phyloP scores from a whole-genome alignment of 2,113 vertebrate species.

The Amblyopsis rosae region DNA sequence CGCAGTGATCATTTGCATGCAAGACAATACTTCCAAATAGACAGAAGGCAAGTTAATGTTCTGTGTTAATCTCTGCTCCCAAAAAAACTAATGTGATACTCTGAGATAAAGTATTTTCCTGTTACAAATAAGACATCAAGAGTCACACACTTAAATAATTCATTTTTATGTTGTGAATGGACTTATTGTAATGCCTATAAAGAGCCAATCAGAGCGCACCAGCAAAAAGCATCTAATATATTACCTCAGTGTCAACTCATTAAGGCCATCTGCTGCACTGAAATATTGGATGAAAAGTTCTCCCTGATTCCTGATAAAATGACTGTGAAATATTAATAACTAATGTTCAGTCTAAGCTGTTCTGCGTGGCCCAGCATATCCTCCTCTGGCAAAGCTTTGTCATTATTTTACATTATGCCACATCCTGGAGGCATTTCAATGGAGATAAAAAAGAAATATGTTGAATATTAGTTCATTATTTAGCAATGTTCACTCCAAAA shows the following conservation, averaged over 20 bases:
- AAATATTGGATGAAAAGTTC: slow-evolving; percentile 32
- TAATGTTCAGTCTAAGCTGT: slow-evolving; percentile 45
- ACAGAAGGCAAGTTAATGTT: slow-evolving; percentile 24
- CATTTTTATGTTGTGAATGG: background rate
- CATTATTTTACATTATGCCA: slow-evolving; percentile 70
- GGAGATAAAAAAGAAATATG: slow-evolving; percentile 72
- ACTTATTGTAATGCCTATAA: background rate
- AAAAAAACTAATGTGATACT: slow-evolving; percentile 8
- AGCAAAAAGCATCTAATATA: slow-evolving; percentile 14
- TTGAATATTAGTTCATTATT: slow-evolving; percentile 72
- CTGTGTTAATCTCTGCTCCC: slow-evolving; percentile 11
- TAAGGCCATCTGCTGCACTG: slow-evolving; percentile 21
- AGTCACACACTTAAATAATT: no score
- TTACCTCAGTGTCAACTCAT: slow-evolving; percentile 14
- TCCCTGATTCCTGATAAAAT: slow-evolving; percentile 23
- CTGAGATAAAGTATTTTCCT: no score
- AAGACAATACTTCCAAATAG: slow-evolving; percentile 27
- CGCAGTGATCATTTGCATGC: slow-evolving; percentile 45
- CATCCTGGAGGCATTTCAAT: slow-evolving; percentile 51
- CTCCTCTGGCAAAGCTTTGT: slow-evolving; percentile 58
- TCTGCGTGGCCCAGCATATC: slow-evolving; percentile 16
- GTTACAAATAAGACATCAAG: no score
- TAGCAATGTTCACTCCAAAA: slow-evolving; percentile 57
- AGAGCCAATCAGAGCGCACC: background rate
- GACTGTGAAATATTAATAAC: slow-evolving; percentile 39